These are phyloP conservation scores for Smutsia temminckii DNA, from an alignment of 2,797 vertebrate genomes.

Conservation along the genomic window DNA sequence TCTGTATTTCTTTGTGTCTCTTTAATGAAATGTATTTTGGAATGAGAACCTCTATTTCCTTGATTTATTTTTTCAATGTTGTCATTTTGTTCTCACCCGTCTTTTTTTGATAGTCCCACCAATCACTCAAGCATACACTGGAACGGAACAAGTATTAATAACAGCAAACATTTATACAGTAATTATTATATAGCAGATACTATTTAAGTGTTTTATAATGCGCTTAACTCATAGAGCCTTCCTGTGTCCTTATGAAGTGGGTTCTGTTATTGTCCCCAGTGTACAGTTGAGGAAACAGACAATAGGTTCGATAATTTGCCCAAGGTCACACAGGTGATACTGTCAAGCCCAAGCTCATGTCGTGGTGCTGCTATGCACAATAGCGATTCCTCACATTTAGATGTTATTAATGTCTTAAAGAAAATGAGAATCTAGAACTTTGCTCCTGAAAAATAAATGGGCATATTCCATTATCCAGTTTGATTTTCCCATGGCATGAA, in stretches of 20 bases:
- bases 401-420: background rate
- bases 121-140: background rate
- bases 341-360: accelerated
- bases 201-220: background rate
- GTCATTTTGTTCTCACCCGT: background rate
- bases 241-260: background rate
- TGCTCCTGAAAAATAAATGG: background rate
- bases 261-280: background rate
- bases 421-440: background rate
- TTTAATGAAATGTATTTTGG: background rate
- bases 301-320: background rate
- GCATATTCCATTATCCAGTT: background rate
- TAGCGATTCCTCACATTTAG: background rate
- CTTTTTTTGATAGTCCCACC: background rate
- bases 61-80: background rate
- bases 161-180: background rate
- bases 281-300: background rate
- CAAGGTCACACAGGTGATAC: background rate
- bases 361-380: background rate
- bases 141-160: background rate
- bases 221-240: background rate
- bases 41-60: background rate
- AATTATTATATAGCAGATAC: background rate
- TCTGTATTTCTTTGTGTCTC: background rate
- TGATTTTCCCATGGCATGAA: background rate